These are phyloP conservation scores for Cotesia typhae DNA, from an alignment of 1,140 invertebrate species.

Conservation along the genomic window DNA sequence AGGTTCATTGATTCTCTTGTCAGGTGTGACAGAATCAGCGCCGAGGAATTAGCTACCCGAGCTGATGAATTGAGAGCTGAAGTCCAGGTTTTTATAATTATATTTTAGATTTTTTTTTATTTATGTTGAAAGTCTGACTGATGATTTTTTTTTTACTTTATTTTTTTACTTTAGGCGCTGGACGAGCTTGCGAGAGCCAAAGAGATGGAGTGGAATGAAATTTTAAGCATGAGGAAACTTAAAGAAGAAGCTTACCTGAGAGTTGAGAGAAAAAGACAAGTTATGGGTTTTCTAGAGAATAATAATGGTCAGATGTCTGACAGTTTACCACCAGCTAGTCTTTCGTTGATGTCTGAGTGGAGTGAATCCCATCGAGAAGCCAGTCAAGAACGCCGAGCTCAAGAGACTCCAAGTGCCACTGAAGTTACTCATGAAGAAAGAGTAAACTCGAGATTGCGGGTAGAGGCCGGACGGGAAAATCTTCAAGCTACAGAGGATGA, in stretches of 20 bases:
- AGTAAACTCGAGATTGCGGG: constrained; percentile 17
- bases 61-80: constrained; percentile 57
- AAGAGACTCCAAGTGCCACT: neutral
- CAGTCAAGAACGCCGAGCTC: constrained; percentile 14
- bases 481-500: constrained; percentile 33
- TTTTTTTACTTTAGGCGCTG: constrained; percentile 67
- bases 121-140: neutral
- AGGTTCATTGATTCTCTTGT: constrained; percentile 56
- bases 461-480: constrained; percentile 24
- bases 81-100: constrained; percentile 50
- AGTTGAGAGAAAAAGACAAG: constrained; percentile 73
- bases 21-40: constrained; percentile 52
- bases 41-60: constrained; percentile 55
- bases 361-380: constrained; percentile 28
- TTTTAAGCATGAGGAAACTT: constrained; percentile 79
- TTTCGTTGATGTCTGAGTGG: constrained; percentile 50
- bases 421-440: constrained; percentile 34
- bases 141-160: no score
- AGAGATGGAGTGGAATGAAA: constrained; percentile 85
- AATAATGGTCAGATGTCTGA: constrained; percentile 43
- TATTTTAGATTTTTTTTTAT: neutral
- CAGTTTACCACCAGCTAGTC: constrained; percentile 48
- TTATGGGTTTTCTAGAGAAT: constrained; percentile 63
- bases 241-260: constrained; percentile 81
- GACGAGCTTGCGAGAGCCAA: constrained; percentile 76